A percentile compares a stretch with the other conserved stretches of the same genome.
Evolutionary conservation across 2,888 invertebrate genomes (phyloP).

Genomic region (Drosophila paranaensis): DNA sequence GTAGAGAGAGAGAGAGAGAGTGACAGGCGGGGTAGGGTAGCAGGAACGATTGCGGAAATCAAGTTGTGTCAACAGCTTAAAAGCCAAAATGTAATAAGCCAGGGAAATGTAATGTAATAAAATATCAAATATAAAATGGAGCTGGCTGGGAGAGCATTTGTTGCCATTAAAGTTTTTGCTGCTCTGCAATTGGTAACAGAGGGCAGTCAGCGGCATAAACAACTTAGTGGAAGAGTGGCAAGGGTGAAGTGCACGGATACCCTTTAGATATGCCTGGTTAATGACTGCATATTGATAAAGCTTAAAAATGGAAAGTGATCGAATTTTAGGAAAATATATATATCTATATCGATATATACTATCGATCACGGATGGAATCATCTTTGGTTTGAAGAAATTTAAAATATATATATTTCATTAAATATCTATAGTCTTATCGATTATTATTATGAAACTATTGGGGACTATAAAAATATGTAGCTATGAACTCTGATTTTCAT

Average conservation of each 20-base stretch:
- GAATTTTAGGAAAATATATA: no score
- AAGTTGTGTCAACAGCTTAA: slow-evolving; percentile 80
- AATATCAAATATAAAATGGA: slow-evolving; percentile 75
- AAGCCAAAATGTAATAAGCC: slow-evolving; percentile 80
- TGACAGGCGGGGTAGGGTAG: neutral
- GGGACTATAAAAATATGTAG: no score
- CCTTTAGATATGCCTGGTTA: neutral
- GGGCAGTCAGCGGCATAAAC: slow-evolving; percentile 17
- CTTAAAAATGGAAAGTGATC: neutral
- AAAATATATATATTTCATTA: no score
- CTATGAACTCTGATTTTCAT: no score
- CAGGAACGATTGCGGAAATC: slow-evolving; percentile 69
- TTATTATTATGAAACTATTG: no score
- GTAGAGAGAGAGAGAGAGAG: neutral
- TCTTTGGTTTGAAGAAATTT: neutral
- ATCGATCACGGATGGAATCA: neutral
- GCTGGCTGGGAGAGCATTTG: slow-evolving; percentile 63
- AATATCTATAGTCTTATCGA: no score
- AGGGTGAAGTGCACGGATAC: neutral
- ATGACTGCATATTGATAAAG: no score
- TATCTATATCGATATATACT: neutral
- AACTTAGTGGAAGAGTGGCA: neutral
- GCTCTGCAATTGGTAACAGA: slow-evolving; percentile 64
- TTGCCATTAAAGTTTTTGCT: slow-evolving; percentile 69
- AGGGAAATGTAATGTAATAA: slow-evolving; percentile 80